Evolutionary conservation across 2,888 invertebrate species (phyloP).

Genomic region (Rotaria magnacalcarata): DNA sequence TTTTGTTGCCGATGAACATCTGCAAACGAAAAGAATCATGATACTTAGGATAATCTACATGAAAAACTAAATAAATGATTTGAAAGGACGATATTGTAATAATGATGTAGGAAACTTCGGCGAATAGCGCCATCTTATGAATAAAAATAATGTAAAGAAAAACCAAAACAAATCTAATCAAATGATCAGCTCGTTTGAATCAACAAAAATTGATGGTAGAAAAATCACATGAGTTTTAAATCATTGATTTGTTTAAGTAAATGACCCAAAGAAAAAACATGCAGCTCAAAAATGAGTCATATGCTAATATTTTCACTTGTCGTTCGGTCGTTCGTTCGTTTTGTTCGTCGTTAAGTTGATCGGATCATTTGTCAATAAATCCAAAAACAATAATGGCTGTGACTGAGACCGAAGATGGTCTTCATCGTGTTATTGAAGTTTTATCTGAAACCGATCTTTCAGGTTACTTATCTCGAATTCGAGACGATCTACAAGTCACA

Average conservation of each 20-base stretch:
- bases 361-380: neutral
- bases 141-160: neutral
- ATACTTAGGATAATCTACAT: too few species aligned
- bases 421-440: conserved; percentile 24
- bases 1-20: too few species aligned
- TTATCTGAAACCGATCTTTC: conserved; percentile 30
- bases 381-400: neutral
- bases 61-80: too few species aligned
- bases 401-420: conserved; percentile 12
- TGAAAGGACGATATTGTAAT: too few species aligned
- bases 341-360: too few species aligned
- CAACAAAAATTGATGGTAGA: neutral
- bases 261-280: neutral
- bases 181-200: neutral
- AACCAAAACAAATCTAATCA: neutral
- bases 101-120: too few species aligned
- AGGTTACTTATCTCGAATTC: neutral
- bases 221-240: neutral
- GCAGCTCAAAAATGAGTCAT: neutral
- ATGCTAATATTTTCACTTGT: neutral
- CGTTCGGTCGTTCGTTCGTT: neutral
- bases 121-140: neutral
- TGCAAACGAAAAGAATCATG: too few species aligned
- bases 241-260: neutral
- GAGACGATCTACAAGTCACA: conserved; percentile 25